Evolutionary conservation across 2,888 invertebrate species (phyloP), one percentile per base, ranked within the genome.

Genomic region (Villa cingulata): DNA sequence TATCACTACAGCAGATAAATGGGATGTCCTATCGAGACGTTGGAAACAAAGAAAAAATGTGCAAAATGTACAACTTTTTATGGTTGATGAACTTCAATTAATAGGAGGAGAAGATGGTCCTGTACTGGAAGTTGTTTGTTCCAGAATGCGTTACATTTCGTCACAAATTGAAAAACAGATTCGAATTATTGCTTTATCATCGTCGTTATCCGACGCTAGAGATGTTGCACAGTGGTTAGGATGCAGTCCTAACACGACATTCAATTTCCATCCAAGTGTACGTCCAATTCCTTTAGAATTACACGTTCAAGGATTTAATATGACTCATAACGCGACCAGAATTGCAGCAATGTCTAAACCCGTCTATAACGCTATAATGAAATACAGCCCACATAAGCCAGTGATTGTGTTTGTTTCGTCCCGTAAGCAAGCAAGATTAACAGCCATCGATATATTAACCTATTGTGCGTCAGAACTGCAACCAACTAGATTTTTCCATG

Each of bases 31-130:
- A 3, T 98, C 98, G 0, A 76, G 98, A 47, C 77, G 98, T 53
- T 99, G 98, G 98, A 98, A 98, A 60, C 97, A 98, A 61, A 77
- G 98, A 32, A 97, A 97, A 70, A 94, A 95, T 64, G 96, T 99
- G 0, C 97, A 97, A 62, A 95, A 91, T 61, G 84, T 98, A 10
- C 88, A 92, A 51, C 74, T 99, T 16, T 94, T 98, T 66, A 90
- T 98, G 51, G 91, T 92, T 17, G 98, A 98, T 63, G 97, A 98
- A 57, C 72, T 99, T 20, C 96, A 98, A 61, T 70, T 91, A 51
- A 75, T 90, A 45, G 90, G 90, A 0, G 89, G 89, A 0, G 87
- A 87, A 58, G 89, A 90, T 57, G 90, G 91, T 1, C 96, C 97
- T 0, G 88, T 96, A 1, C 72, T 98, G 43, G 98, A 98, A 66